phyloP scores from a whole-genome alignment of 2,113 vertebrate species.

The Ascaphus truei region DNA sequence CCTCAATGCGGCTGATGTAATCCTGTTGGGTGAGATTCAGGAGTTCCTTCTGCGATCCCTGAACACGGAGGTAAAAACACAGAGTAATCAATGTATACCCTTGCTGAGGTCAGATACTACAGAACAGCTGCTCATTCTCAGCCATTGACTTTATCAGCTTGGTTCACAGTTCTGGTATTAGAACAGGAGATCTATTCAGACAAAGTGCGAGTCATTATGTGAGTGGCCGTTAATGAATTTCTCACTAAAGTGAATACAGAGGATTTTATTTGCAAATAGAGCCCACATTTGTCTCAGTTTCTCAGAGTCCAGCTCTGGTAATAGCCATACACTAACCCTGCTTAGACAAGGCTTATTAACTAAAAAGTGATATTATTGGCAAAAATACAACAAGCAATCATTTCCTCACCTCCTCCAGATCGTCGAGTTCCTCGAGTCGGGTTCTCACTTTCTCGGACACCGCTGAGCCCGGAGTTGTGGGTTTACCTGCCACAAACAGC shows the following conservation, averaged over 20 bases:
- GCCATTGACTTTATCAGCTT: neutral
- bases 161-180: no score
- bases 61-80: neutral
- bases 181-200: no score
- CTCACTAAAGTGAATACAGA: no score
- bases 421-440: conserved; percentile 91
- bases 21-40: conserved; percentile 96
- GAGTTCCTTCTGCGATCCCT: conserved; percentile 94
- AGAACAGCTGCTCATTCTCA: neutral
- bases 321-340: no score
- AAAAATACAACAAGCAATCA: neutral
- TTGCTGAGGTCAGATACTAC: no score
- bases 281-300: neutral
- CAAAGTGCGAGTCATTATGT: neutral
- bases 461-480: conserved; percentile 66
- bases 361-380: no score
- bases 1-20: conserved; percentile 91
- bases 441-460: conserved; percentile 96
- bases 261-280: neutral
- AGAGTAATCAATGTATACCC: neutral
- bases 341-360: no score
- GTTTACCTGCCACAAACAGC: conserved; percentile 62
- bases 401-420: conserved; percentile 85
- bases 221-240: neutral
- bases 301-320: no score